Evolutionary conservation across 1,140 invertebrate species (phyloP), one percentile per base, ranked within the genome.

Genomic region (Goniozus legneri): DNA sequence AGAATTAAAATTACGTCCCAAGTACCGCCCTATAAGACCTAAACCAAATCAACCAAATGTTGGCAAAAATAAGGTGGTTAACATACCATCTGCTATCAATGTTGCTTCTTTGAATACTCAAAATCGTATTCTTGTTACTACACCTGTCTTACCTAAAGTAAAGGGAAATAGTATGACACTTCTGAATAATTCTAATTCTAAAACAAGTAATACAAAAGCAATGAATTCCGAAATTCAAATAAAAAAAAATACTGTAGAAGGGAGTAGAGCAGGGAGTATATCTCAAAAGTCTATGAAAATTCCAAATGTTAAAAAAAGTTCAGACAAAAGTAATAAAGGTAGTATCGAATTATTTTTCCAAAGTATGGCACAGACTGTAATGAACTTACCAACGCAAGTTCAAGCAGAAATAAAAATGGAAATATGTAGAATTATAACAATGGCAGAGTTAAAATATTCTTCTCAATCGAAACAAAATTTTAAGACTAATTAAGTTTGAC

Each of bases 361-460:
- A 1, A 73, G 62, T 24, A 73, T 76, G 62, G 64, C 67, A 3
- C 61, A 70, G 39, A 69, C 67, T 1, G 68, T 76, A 1, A 73
- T 71, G 16, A 55, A 58, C 43, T 50, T 76, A 4, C 73, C 73
- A 4, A 40, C 62, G 10, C 62, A 69, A 38, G 58, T 61, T 0
- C 73, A 73, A 40, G 65, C 67, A 0, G 65, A 73, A 30, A 58
- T 76, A n/a, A 75, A 74, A 57, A 67, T 68, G 63, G 58, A 71
- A 14, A 65, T 76, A 12, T 75, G 69, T 43, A 70, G 60, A 63
- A 64, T 73, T 13, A 67, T 76, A 0, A 69, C 63, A 7, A 68
- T 71, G 32, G 71, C 72, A 3, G 72, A 76, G 35, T 38, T 65
- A 0, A 58, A 45, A 42, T 62, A 63, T 47, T 64, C 58, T 1